These are phyloP conservation scores for Cryptoprocta ferox DNA, from an alignment of 2,797 vertebrate species.

Conservation along the genomic window DNA sequence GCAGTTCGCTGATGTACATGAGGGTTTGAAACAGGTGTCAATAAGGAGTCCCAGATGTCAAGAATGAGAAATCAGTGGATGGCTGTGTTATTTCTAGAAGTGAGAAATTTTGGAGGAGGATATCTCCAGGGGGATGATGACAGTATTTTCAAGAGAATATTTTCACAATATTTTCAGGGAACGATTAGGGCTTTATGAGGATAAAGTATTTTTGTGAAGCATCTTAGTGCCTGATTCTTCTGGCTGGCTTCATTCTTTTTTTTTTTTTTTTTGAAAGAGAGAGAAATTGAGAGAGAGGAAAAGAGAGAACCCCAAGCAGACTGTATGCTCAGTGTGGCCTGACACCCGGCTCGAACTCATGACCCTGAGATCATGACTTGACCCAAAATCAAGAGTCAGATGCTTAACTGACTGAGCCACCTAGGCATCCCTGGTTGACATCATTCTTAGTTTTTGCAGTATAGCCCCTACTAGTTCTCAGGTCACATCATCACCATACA, in stretches of 20 bases:
- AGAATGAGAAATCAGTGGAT: background rate
- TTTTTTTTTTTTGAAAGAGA: too few relatives aligned
- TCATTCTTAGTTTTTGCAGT: background rate
- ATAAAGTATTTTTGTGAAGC: background rate
- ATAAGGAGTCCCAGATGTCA: background rate
- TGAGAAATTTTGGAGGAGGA: background rate
- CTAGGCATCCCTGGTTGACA: background rate
- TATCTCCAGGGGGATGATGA: background rate
- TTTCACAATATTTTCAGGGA: background rate
- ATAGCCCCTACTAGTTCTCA: background rate
- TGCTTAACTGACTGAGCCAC: too few relatives aligned
- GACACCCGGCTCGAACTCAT: too few relatives aligned
- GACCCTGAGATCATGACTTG: too few relatives aligned
- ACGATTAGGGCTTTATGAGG: background rate
- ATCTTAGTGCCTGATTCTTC: background rate
- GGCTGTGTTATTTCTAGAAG: background rate
- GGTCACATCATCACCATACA: too few relatives aligned
- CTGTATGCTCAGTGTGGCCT: too few relatives aligned
- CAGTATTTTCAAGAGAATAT: background rate
- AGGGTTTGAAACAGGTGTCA: background rate
- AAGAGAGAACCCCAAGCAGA: too few relatives aligned
- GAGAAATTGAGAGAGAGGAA: too few relatives aligned
- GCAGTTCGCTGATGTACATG: background rate
- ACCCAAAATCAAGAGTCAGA: too few relatives aligned
- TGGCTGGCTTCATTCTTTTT: background rate